Evolutionary conservation across 2,797 vertebrate species (phyloP).

Genomic region (Monodelphis domestica): DNA sequence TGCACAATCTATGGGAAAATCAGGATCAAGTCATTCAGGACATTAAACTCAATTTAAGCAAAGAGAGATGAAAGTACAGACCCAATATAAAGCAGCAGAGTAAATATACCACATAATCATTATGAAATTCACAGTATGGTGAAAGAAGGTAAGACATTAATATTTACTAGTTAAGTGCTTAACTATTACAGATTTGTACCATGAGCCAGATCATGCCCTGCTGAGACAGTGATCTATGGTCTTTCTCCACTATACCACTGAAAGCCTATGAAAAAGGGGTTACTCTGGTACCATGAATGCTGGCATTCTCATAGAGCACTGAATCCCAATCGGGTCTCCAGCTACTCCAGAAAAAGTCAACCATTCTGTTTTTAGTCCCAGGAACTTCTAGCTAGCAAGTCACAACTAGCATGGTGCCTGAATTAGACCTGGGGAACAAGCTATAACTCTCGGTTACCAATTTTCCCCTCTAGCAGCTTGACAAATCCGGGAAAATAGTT

Average conservation of each 20-base stretch:
- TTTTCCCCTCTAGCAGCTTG: background rate
- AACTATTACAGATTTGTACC: too few species aligned
- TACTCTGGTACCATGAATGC: background rate
- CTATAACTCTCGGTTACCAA: too few species aligned
- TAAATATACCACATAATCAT: background rate
- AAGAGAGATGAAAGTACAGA: background rate
- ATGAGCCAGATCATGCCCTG: background rate
- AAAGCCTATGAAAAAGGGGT: too few species aligned
- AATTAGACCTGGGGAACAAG: too few species aligned
- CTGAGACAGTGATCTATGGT: too few species aligned
- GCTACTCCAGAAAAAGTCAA: background rate
- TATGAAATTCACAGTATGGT: too few species aligned
- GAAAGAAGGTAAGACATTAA: background rate
- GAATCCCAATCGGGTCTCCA: too few species aligned
- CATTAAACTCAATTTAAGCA: background rate
- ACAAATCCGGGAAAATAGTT: background rate
- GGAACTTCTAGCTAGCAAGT: background rate
- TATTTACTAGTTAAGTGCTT: too few species aligned
- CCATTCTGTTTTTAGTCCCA: background rate
- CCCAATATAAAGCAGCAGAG: background rate
- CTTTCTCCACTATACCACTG: too few species aligned
- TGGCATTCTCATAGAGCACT: too few species aligned
- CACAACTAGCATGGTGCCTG: too few species aligned
- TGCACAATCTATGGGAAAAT: background rate
- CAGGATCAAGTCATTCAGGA: background rate